Percentiles rank a stretch among this genome's conserved stretches.
These are phyloP conservation scores for Mechanitis mazaeus DNA, from an alignment of 2,888 invertebrate genomes.

Conservation along the genomic window DNA sequence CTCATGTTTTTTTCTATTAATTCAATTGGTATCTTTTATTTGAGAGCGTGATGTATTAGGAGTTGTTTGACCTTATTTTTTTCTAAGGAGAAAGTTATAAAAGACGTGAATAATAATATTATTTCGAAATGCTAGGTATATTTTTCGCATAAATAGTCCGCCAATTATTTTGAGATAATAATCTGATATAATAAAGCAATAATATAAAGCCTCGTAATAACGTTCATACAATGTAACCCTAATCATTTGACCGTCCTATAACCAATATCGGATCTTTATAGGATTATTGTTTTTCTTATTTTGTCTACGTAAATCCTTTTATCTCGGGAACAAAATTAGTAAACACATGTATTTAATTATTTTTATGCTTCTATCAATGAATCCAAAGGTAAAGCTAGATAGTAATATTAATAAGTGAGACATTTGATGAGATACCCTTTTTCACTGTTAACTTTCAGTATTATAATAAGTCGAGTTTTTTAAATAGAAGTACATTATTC, in stretches of 20 bases:
- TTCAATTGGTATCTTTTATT: no score
- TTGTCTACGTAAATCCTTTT: conserved; percentile 7
- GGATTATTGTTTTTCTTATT: conserved; percentile 17
- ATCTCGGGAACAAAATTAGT: neutral
- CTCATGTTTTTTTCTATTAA: no score
- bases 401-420: no score
- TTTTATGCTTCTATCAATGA: neutral
- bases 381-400: neutral
- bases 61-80: no score
- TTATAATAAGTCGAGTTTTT: no score
- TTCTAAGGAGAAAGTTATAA: no score
- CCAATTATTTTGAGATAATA: neutral
- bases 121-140: no score
- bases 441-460: no score
- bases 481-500: no score
- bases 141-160: neutral
- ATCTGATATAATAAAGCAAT: neutral
- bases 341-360: neutral
- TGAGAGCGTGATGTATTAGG: no score
- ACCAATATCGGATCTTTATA: conserved; percentile 17
- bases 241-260: conserved; percentile 13
- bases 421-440: no score
- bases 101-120: no score
- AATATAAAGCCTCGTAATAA: neutral
- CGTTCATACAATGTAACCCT: conserved; percentile 10